A percentile compares a stretch with the other conserved stretches of the same genome.
Evolutionary conservation across 2,113 vertebrate genomes (phyloP).

Genomic region (Oreochromis tanganicae): DNA sequence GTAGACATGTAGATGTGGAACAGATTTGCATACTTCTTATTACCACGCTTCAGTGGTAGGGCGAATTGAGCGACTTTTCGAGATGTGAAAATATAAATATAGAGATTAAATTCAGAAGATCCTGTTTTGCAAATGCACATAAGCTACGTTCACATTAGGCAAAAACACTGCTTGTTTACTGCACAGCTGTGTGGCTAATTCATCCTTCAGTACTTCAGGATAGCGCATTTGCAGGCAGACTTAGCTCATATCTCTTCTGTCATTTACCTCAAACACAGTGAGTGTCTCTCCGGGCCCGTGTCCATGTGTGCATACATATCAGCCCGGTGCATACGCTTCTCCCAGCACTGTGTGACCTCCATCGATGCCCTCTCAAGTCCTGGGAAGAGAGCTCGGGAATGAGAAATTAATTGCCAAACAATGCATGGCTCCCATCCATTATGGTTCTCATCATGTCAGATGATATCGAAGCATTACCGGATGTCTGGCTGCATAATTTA

Average conservation of each 20-base stretch:
- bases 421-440: conserved; percentile 83
- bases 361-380: conserved; percentile 78
- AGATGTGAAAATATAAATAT: not conserved
- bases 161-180: not conserved
- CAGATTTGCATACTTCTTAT: not conserved
- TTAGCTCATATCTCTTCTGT: conserved; percentile 16
- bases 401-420: conserved; percentile 87
- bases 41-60: not conserved
- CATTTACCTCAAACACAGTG: conserved; percentile 35
- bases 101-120: not conserved
- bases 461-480: conserved; percentile 80
- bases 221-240: not conserved
- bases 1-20: not conserved
- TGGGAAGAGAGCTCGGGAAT: conserved; percentile 67
- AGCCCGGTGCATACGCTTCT: conserved; percentile 26
- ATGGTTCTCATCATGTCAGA: conserved; percentile 84
- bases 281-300: not conserved
- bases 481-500: conserved; percentile 83
- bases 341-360: conserved; percentile 76
- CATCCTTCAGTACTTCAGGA: not conserved
- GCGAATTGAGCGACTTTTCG: not conserved
- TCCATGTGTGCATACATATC: conserved; percentile 46
- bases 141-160: not conserved
- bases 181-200: not conserved
- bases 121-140: not conserved